Evolutionary conservation across 2,888 invertebrate genomes (phyloP).

Genomic region (Eristalis tenax): DNA sequence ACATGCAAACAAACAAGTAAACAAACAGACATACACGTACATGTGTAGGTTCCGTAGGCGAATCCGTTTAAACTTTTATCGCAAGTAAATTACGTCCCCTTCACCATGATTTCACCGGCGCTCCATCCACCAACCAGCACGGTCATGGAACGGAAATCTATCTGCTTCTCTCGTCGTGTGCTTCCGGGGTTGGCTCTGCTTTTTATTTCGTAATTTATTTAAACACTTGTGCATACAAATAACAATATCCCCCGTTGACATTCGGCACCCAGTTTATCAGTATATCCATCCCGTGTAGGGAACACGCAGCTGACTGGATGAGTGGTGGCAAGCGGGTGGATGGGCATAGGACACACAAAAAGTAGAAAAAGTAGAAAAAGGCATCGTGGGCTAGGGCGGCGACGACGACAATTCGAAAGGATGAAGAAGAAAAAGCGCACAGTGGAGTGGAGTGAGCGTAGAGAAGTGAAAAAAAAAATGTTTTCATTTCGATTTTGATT

Average conservation of each 20-base stretch:
- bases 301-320: slow-evolving; percentile 5
- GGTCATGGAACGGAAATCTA: slow-evolving; percentile 6
- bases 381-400: not conserved
- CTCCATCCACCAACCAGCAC: not conserved
- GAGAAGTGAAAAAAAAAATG: slow-evolving; percentile 20
- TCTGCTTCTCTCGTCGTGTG: slow-evolving; percentile 11
- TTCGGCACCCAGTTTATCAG: slow-evolving; percentile 37
- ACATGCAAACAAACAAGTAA: slow-evolving; percentile 24
- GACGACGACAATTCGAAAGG: slow-evolving; percentile 6
- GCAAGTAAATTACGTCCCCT: slow-evolving; percentile 38
- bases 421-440: not conserved
- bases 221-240: slow-evolving; percentile 65
- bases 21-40: not conserved
- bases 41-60: not conserved
- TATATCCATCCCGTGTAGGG: slow-evolving; percentile 23
- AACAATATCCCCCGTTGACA: slow-evolving; percentile 54
- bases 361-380: not conserved
- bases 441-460: too few relatives aligned
- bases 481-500: slow-evolving; percentile 59
- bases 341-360: not conserved
- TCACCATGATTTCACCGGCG: not conserved
- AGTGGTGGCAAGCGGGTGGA: slow-evolving; percentile 25
- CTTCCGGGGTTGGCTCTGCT: slow-evolving; percentile 25
- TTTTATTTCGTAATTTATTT: slow-evolving; percentile 56
- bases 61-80: slow-evolving; percentile 51